Percentiles rank a stretch among this genome's conserved stretches.
Conservation (phyloP, 2,113 vertebrate species). For the Dipodomys ordii region DNA sequence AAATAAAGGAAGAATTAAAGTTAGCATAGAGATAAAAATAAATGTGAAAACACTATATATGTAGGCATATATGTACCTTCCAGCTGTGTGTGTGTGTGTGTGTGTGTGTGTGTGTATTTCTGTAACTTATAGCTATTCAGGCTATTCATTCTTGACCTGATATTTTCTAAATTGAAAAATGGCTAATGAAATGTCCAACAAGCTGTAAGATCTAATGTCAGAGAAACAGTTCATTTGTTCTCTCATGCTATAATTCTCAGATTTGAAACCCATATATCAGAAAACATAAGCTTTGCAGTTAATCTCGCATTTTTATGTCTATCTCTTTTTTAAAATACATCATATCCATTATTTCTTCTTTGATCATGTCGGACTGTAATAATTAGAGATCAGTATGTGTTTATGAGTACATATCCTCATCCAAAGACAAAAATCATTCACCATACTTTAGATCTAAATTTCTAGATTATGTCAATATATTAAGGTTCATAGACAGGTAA, state of each 20-base stretch:
- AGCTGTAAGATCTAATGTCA: not conserved
- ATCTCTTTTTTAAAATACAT: not conserved
- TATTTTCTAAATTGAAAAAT: not conserved
- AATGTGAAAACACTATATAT: not conserved
- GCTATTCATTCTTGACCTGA: not conserved
- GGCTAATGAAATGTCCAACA: conserved; percentile 11
- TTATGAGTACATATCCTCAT: not conserved
- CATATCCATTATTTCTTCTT: not conserved
- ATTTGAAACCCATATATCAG: conserved; percentile 33
- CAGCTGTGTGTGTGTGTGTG: too few relatives aligned
- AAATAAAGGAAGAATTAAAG: not conserved
- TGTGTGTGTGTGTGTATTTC: not conserved
- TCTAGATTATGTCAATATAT: not conserved
- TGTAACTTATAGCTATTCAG: not conserved
- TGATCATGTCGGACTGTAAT: not conserved
- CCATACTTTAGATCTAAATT: not conserved
- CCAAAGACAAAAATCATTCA: not conserved
- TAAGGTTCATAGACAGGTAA: not conserved
- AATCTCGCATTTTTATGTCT: not conserved
- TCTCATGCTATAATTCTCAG: not conserved
- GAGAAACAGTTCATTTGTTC: not conserved
- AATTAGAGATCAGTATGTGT: not conserved
- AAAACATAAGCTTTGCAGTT: not conserved
- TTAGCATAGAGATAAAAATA: not conserved
- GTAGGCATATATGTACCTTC: too few relatives aligned